phyloP scores from a whole-genome alignment of 2,888 invertebrate species.

The Aphrophora alni region DNA sequence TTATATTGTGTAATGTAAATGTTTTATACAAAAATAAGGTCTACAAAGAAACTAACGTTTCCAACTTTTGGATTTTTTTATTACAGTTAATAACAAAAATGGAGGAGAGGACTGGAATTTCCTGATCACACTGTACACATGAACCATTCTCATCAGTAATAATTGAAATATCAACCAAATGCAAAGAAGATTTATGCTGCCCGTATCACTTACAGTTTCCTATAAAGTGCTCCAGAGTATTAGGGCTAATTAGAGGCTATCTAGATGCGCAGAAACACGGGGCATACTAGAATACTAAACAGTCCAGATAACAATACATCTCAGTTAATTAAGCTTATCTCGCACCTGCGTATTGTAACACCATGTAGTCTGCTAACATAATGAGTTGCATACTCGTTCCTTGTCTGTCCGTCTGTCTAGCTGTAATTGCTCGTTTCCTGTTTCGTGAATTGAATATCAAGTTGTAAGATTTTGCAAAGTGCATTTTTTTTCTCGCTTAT shows the following conservation, averaged over 20 bases:
- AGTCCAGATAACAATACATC: neutral
- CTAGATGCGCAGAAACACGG: too few relatives aligned
- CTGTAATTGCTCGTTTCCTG: neutral
- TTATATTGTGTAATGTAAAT: too few relatives aligned
- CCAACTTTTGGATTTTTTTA: too few relatives aligned
- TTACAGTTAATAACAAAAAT: too few relatives aligned
- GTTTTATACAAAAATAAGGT: too few relatives aligned
- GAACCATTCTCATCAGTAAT: too few relatives aligned
- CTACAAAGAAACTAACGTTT: too few relatives aligned
- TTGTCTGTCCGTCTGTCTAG: neutral
- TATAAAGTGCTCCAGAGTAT: neutral
- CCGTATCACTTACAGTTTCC: neutral
- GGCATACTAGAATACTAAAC: neutral
- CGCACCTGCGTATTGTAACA: neutral
- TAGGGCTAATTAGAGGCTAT: neutral
- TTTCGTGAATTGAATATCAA: neutral
- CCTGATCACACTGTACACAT: too few relatives aligned
- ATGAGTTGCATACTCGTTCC: neutral
- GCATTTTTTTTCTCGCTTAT: too few relatives aligned
- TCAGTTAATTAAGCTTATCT: neutral
- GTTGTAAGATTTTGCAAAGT: too few relatives aligned
- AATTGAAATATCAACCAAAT: neutral
- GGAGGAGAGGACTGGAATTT: too few relatives aligned
- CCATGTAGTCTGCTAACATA: constrained; percentile 2
- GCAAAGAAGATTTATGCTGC: neutral